Evolutionary conservation across 2,888 invertebrate genomes (phyloP).

Genomic region (Sinopyrophorus schimmeli): DNA sequence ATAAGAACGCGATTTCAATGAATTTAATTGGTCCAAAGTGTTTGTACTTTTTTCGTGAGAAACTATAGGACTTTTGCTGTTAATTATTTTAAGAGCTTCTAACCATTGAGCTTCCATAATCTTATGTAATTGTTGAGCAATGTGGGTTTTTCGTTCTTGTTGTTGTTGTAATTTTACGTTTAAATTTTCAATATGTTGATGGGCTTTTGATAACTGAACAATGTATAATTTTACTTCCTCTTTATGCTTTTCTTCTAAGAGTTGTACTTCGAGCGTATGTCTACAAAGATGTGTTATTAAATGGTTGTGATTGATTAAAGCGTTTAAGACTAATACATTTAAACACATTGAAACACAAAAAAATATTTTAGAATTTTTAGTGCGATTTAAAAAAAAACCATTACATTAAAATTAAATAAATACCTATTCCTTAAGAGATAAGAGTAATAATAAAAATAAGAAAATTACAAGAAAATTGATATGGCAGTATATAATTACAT

Average conservation of each 20-base stretch:
- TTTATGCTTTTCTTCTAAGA: constrained; percentile 76
- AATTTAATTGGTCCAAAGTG: constrained; percentile 46
- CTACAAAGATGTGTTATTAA: too few species aligned
- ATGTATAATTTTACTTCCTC: constrained; percentile 77
- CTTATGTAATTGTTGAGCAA: constrained; percentile 74
- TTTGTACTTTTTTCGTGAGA: constrained; percentile 26
- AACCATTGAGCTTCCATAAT: constrained; percentile 80
- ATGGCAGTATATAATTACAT: constrained; percentile 33
- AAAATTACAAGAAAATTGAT: too few species aligned
- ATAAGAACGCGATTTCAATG: constrained; percentile 45
- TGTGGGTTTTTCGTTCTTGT: constrained; percentile 62
- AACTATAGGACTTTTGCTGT: constrained; percentile 42
- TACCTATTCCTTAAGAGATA: too few species aligned
- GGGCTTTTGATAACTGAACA: constrained; percentile 70
- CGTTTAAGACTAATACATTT: too few species aligned
- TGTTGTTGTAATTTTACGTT: constrained; percentile 62
- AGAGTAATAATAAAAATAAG: too few species aligned
- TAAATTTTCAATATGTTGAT: constrained; percentile 67
- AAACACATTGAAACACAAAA: too few species aligned
- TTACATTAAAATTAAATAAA: too few species aligned
- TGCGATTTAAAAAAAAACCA: too few species aligned
- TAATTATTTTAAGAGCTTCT: constrained; percentile 71
- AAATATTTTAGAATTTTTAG: too few species aligned
- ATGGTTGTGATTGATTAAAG: too few species aligned
- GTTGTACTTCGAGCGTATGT: constrained; percentile 73